phyloP scores from a whole-genome alignment of 2,113 vertebrate genomes.

The Petrocephalus zakoni region DNA sequence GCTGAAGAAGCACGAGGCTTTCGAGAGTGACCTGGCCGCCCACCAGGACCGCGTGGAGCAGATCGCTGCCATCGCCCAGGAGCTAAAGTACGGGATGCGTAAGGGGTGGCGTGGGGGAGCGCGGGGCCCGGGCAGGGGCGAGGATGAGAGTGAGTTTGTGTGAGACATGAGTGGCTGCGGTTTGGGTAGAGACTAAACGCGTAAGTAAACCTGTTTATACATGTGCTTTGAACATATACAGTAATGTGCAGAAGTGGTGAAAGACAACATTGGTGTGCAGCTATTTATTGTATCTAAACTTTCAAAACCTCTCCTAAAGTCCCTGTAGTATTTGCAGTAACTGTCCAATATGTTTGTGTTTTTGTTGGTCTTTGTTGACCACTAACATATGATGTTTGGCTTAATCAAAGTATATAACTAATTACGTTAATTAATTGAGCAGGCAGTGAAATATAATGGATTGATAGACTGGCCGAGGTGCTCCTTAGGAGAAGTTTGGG shows the following conservation, averaged over 20 bases:
- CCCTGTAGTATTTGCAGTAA: too few relatives aligned
- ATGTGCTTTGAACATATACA: background rate
- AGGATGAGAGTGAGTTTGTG: background rate
- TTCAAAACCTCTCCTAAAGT: too few relatives aligned
- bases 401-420: conserved; percentile 7
- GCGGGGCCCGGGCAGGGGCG: background rate
- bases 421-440: background rate
- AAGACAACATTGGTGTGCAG: background rate
- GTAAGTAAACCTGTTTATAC: background rate
- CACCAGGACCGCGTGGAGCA: conserved; percentile 95
- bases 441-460: background rate
- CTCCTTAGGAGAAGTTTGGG: background rate
- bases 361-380: too few relatives aligned
- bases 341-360: too few relatives aligned
- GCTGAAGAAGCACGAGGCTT: conserved; percentile 88
- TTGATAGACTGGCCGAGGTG: background rate
- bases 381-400: too few relatives aligned
- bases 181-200: background rate
- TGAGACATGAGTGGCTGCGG: background rate
- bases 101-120: background rate
- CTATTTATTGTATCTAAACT: too few relatives aligned
- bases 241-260: background rate
- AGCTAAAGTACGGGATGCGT: conserved; percentile 73
- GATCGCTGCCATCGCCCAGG: conserved; percentile 90
- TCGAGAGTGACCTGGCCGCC: conserved; percentile 88